Percentiles rank a stretch among this genome's conserved stretches.
Evolutionary conservation across 2,888 invertebrate genomes (phyloP).

Genomic region (Yponomeuta sedellus): DNA sequence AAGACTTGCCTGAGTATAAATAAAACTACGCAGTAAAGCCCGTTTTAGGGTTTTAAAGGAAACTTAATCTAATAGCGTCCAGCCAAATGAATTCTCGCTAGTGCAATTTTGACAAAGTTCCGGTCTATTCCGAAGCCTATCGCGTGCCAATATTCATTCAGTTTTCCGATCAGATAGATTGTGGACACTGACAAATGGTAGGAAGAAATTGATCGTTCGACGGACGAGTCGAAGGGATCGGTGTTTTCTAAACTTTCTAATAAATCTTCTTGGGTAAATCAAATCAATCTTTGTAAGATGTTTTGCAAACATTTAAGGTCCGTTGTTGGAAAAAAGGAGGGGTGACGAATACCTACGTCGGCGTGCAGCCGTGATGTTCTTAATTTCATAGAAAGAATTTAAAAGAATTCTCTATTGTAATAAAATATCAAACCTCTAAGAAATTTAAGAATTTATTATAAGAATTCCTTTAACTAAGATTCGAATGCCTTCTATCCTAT

Average conservation of each 20-base stretch:
- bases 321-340: not conserved
- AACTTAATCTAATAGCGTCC: not conserved
- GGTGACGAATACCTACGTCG: not conserved
- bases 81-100: not conserved
- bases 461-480: no score
- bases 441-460: no score
- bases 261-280: slow-evolving; percentile 62
- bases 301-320: slow-evolving; percentile 26
- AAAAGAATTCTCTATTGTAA: no score
- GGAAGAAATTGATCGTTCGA: slow-evolving; percentile 41
- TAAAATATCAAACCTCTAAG: no score
- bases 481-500: no score
- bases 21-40: not conserved
- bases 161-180: slow-evolving; percentile 51
- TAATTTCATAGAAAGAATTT: not conserved
- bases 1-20: not conserved
- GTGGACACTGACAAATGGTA: slow-evolving; percentile 60
- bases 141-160: slow-evolving; percentile 32
- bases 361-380: not conserved
- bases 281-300: slow-evolving; percentile 56
- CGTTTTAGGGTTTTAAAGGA: not conserved
- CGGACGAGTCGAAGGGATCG: slow-evolving; percentile 41
- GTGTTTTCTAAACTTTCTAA: slow-evolving; percentile 45
- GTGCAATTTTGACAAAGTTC: not conserved
- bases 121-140: slow-evolving; percentile 5